Percentiles rank a stretch among this genome's conserved stretches.
Evolutionary conservation across 1,140 invertebrate genomes (phyloP).

Genomic region (Luehdorfia chinensis): DNA sequence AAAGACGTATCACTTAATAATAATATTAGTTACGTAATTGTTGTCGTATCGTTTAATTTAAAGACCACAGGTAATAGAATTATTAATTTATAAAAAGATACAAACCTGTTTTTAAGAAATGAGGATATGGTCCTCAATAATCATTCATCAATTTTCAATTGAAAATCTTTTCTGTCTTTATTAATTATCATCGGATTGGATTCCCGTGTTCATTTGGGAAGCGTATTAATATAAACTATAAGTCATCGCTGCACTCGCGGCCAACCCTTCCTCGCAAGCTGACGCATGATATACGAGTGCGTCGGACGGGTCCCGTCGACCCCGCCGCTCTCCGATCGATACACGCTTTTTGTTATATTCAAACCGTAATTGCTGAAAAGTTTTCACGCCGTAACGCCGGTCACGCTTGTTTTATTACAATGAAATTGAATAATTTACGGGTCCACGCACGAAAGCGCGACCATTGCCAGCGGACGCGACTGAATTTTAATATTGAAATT

Average conservation of each 20-base stretch:
- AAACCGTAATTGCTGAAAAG: constrained; percentile 75
- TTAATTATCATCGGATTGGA: constrained; percentile 63
- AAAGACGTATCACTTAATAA: too few relatives aligned
- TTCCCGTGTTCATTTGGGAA: constrained; percentile 46
- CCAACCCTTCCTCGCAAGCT: constrained; percentile 72
- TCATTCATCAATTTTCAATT: too few relatives aligned
- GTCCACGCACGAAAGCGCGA: constrained; percentile 52
- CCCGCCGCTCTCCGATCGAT: constrained; percentile 53
- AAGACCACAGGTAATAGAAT: too few relatives aligned
- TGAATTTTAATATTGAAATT: constrained; percentile 75
- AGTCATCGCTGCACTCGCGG: constrained; percentile 67
- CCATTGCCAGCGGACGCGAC: constrained; percentile 57
- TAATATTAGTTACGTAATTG: too few relatives aligned
- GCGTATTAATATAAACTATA: constrained; percentile 69
- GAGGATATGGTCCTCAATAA: too few relatives aligned
- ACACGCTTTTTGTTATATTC: constrained; percentile 72
- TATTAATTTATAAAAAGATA: too few relatives aligned
- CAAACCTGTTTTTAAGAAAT: too few relatives aligned
- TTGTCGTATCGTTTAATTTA: too few relatives aligned
- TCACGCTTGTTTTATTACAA: constrained; percentile 77
- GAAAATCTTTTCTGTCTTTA: background rate
- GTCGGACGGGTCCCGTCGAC: constrained; percentile 41
- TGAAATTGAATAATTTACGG: constrained; percentile 77
- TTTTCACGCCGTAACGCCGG: constrained; percentile 70
- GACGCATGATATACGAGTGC: constrained; percentile 71